Evolutionary conservation across 2,797 vertebrate species (phyloP).

Genomic region (Oceanodroma leucorhoa): DNA sequence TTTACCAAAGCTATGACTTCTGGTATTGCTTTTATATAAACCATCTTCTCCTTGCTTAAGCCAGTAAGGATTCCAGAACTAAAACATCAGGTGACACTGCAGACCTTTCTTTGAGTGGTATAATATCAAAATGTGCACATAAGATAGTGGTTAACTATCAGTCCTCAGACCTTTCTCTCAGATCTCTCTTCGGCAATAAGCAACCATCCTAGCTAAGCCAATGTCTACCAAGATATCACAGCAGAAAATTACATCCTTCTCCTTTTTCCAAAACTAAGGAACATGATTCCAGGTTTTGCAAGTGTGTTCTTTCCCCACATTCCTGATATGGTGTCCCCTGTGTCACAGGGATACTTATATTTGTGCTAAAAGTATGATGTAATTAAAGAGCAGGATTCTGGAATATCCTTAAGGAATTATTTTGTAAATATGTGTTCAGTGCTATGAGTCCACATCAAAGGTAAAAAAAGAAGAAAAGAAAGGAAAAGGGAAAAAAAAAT

Average conservation of each 20-base stretch:
- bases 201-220: not conserved
- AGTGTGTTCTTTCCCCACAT: not conserved
- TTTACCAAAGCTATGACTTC: slow-evolving; percentile 41
- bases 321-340: not conserved
- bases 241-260: not conserved
- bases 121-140: slow-evolving; percentile 42
- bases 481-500: not conserved
- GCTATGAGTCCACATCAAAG: not conserved
- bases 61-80: slow-evolving; percentile 26
- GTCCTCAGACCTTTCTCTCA: not conserved
- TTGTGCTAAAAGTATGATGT: not conserved
- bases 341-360: not conserved
- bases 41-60: slow-evolving; percentile 53
- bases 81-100: slow-evolving; percentile 37
- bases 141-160: slow-evolving; percentile 37
- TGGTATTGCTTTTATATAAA: slow-evolving; percentile 40
- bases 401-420: not conserved
- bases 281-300: not conserved
- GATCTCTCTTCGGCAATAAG: not conserved
- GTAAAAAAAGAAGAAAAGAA: not conserved
- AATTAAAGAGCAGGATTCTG: not conserved
- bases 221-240: not conserved
- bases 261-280: not conserved
- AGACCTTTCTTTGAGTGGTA: not conserved
- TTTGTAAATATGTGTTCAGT: slow-evolving; percentile 5